phyloP scores from a whole-genome alignment of 2,797 vertebrate genomes.

The Anguilla pacifica region DNA sequence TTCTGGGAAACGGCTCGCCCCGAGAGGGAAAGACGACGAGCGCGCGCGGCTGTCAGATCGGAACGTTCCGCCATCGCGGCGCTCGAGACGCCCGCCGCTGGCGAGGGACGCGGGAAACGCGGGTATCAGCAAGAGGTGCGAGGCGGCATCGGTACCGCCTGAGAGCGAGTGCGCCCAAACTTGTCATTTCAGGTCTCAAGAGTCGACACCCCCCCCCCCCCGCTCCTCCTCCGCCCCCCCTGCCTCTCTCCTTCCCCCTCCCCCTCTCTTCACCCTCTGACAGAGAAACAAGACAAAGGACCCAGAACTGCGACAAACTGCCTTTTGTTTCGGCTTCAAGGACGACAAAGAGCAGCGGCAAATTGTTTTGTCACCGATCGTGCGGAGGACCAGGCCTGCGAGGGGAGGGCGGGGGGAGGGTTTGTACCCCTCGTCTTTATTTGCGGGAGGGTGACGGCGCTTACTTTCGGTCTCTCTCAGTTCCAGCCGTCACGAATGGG shows the following conservation, averaged over 20 bases:
- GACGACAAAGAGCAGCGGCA: background rate
- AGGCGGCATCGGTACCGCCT: background rate
- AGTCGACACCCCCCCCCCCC: background rate
- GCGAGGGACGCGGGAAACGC: constrained; percentile 5
- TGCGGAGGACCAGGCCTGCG: background rate
- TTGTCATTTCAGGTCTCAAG: background rate
- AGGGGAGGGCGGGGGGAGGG: background rate
- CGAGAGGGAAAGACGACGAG: background rate
- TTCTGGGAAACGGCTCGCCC: background rate
- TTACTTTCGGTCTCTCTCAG: background rate
- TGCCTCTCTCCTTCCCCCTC: background rate
- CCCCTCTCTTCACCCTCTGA: background rate
- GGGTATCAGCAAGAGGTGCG: background rate
- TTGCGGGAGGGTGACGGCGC: background rate
- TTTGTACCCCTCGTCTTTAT: background rate
- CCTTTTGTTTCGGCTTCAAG: background rate
- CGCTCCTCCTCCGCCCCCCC: background rate
- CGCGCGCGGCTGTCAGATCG: background rate
- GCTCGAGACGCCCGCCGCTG: background rate
- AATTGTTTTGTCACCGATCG: background rate
- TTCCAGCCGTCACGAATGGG: background rate
- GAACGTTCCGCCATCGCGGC: background rate
- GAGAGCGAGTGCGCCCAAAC: background rate
- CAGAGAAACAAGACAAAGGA: background rate
- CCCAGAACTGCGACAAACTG: background rate